Evolutionary conservation across 2,113 vertebrate species (phyloP).

Genomic region (Mastomys natalensis): DNA sequence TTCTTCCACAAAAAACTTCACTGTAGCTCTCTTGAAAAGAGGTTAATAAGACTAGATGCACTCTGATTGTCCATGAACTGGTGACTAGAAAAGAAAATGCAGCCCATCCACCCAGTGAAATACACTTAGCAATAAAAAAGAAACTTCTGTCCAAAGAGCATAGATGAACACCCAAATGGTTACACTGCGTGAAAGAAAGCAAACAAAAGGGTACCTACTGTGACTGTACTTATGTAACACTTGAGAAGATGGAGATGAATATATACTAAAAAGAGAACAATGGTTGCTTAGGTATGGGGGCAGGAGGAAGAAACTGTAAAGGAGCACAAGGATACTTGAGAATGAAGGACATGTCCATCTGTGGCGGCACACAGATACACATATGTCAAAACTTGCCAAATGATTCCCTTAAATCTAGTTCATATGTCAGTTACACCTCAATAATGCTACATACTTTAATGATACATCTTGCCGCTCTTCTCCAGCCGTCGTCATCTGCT

Average conservation of each 20-base stretch:
- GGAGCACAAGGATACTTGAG: not conserved
- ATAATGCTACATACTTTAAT: constrained; percentile 1
- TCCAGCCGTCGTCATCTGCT: not conserved
- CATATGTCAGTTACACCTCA: not conserved
- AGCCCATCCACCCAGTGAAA: not conserved
- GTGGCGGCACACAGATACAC: not conserved
- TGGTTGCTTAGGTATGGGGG: not conserved
- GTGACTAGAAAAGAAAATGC: not conserved
- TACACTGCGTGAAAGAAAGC: not conserved
- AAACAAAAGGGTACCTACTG: not conserved
- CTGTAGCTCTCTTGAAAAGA: not conserved
- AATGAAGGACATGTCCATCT: not conserved
- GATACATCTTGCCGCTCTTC: not conserved
- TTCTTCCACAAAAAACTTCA: not conserved
- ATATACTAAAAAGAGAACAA: not conserved
- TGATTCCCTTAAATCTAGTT: not conserved
- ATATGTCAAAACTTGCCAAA: constrained; percentile 22
- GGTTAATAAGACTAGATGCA: not conserved
- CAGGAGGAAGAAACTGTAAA: not conserved
- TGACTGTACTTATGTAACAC: not conserved
- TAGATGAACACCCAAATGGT: not conserved
- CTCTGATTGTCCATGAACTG: not conserved
- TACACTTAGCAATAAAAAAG: not conserved
- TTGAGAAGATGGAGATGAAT: constrained; percentile 50
- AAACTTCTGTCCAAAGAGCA: not conserved